Conservation (phyloP, 2,888 invertebrate genomes). For the Orthosia gothica region DNA sequence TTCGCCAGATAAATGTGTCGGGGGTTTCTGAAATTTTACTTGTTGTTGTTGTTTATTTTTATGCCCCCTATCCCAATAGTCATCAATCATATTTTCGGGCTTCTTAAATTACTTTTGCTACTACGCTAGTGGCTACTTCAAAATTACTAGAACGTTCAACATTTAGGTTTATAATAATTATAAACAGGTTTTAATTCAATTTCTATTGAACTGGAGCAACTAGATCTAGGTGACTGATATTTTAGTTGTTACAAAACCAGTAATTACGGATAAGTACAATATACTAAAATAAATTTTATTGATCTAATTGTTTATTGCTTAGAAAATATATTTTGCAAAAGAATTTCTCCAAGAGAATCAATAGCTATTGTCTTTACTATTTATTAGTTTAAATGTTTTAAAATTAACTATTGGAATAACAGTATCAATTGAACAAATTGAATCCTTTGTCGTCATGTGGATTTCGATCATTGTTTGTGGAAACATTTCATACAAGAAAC, state of each 20-base stretch:
- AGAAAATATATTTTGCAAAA: neutral
- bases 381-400: neutral
- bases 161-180: neutral
- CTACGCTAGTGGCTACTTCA: neutral
- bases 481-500: neutral
- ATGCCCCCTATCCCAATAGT: neutral
- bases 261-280: neutral
- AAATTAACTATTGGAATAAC: neutral
- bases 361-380: slow-evolving; percentile 8
- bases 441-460: neutral
- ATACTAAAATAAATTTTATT: slow-evolving; percentile 1
- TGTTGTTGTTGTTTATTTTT: too few species aligned
- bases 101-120: neutral
- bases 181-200: slow-evolving; percentile 28
- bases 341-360: neutral
- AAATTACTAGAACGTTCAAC: neutral
- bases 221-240: slow-evolving; percentile 32
- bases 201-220: slow-evolving; percentile 17
- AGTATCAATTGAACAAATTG: neutral
- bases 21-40: too few species aligned
- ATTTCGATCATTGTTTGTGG: slow-evolving; percentile 1
- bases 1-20: too few species aligned
- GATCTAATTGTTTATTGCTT: neutral
- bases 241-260: slow-evolving; percentile 5
- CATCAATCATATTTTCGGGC: neutral